Conservation (phyloP, 2,888 invertebrate species). For the Parasteatoda lunata region DNA sequence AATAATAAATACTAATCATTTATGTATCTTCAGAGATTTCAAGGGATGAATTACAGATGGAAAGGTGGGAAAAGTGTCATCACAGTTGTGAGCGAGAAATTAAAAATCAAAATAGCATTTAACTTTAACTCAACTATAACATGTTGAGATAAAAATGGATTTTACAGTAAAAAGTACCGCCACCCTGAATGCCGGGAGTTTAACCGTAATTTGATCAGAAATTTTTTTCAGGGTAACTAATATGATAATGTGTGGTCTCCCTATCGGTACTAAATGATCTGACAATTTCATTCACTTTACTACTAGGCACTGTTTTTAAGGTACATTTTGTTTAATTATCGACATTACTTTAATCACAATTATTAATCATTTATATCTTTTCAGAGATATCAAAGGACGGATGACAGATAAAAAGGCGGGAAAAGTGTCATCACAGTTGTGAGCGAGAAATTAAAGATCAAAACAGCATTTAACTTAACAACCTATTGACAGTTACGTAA, state of each 20-base stretch:
- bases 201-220: too few relatives aligned
- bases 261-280: too few relatives aligned
- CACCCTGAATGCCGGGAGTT: too few relatives aligned
- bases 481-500: slow-evolving; percentile 29
- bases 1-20: neutral
- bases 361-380: neutral
- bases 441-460: slow-evolving; percentile 34
- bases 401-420: slow-evolving; percentile 44
- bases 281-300: too few relatives aligned
- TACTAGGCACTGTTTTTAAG: too few relatives aligned
- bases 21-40: neutral
- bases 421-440: slow-evolving; percentile 31
- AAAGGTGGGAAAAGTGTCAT: slow-evolving; percentile 48
- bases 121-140: neutral
- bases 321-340: too few relatives aligned
- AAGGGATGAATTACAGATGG: slow-evolving; percentile 17
- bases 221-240: too few relatives aligned
- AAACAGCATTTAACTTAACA: neutral
- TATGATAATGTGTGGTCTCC: too few relatives aligned
- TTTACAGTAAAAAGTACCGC: too few relatives aligned
- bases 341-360: too few relatives aligned
- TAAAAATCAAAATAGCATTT: slow-evolving; percentile 6
- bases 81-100: slow-evolving; percentile 31
- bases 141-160: too few relatives aligned
- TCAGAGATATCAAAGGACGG: neutral